Conservation (phyloP, 2,113 vertebrate genomes). For the Morone chrysops region DNA sequence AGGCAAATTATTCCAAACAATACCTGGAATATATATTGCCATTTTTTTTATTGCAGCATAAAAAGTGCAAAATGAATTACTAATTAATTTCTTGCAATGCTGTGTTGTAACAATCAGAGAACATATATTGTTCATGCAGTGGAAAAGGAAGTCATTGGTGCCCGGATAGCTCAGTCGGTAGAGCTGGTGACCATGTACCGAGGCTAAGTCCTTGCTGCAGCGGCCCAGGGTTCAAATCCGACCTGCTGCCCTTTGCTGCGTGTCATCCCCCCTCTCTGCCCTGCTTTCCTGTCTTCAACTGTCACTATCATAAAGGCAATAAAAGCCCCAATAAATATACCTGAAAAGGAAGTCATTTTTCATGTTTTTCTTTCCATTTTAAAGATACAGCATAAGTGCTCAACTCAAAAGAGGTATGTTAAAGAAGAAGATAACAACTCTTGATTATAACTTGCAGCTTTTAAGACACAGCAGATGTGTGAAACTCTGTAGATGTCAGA, state of each 20-base stretch:
- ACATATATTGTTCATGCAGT: neutral
- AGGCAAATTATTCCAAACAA: neutral
- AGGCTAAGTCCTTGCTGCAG: too few relatives aligned
- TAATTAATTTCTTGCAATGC: neutral
- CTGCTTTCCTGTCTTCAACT: too few relatives aligned
- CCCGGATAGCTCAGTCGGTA: too few relatives aligned
- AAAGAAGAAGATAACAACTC: neutral
- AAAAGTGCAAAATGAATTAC: too few relatives aligned
- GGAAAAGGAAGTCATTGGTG: neutral
- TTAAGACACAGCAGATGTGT: conserved; percentile 6
- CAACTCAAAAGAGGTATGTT: neutral
- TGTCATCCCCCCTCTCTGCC: too few relatives aligned
- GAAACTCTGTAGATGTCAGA: neutral
- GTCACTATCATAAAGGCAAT: too few relatives aligned
- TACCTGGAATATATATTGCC: too few relatives aligned
- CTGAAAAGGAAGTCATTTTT: neutral
- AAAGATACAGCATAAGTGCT: neutral
- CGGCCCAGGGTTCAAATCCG: too few relatives aligned
- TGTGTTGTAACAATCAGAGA: neutral
- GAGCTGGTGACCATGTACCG: too few relatives aligned
- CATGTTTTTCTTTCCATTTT: neutral
- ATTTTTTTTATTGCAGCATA: too few relatives aligned
- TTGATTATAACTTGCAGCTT: neutral
- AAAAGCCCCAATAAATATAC: too few relatives aligned
- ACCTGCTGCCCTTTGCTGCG: too few relatives aligned